A percentile compares a stretch with the other conserved stretches of the same genome.
phyloP scores from a whole-genome alignment of 2,113 vertebrate species.

The Tragelaphus strepsiceros region DNA sequence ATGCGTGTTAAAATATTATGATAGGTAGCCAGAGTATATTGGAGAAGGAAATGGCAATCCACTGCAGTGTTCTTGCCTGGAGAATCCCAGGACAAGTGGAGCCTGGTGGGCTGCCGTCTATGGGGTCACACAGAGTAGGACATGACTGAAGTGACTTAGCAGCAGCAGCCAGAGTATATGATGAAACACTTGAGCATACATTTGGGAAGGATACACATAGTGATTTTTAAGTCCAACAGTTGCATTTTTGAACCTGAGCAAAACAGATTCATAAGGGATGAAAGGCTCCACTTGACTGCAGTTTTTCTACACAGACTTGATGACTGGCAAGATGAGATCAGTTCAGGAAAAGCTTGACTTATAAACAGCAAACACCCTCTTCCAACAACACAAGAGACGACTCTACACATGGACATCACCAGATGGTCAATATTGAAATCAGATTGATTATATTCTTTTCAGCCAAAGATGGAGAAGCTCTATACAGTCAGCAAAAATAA shows the following conservation, averaged over 20 bases:
- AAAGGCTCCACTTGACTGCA: neutral
- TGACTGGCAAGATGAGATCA: neutral
- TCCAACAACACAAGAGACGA: neutral
- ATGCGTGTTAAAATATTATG: neutral
- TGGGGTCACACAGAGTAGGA: no score
- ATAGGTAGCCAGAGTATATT: neutral
- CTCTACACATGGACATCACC: neutral
- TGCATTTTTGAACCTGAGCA: neutral
- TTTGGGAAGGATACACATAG: neutral
- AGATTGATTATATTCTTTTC: neutral
- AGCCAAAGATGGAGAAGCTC: neutral
- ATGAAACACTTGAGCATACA: neutral
- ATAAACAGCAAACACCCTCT: neutral
- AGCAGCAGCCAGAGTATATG: neutral
- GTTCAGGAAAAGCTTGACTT: slow-evolving; percentile 34
- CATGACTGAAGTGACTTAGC: no score
- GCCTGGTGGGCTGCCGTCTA: no score
- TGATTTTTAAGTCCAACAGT: neutral
- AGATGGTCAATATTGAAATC: neutral
- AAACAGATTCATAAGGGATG: neutral
- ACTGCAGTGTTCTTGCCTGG: no score
- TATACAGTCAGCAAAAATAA: neutral
- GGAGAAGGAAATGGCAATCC: no score
- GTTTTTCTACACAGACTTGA: slow-evolving; percentile 41
- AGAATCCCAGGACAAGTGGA: no score